Conservation (phyloP, 2,113 vertebrate species). For the Daubentonia madagascariensis region DNA sequence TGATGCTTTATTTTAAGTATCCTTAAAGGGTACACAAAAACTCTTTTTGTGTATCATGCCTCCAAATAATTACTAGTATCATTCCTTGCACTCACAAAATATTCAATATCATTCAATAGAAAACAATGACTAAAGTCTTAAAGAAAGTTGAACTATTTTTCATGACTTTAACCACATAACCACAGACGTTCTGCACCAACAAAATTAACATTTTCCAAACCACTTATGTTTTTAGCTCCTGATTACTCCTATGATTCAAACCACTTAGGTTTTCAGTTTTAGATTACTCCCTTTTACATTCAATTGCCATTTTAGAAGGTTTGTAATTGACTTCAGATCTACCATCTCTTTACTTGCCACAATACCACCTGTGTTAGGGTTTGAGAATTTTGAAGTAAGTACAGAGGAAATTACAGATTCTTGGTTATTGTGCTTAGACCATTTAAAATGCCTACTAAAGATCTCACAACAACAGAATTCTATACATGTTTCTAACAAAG, state of each 20-base stretch:
- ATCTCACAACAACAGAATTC: neutral
- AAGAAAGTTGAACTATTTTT: conserved; percentile 3
- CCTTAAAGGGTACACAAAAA: neutral
- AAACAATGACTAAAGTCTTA: neutral
- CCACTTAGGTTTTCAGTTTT: neutral
- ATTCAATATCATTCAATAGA: neutral
- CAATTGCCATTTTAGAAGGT: neutral
- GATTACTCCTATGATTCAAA: neutral
- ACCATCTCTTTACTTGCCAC: neutral
- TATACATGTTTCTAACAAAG: neutral
- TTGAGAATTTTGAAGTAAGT: neutral
- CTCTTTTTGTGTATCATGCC: neutral
- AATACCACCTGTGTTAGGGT: neutral
- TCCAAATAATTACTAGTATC: neutral
- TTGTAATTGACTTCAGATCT: conserved; percentile 2
- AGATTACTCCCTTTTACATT: neutral
- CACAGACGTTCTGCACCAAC: neutral
- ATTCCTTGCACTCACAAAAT: neutral
- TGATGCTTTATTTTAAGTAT: conserved; percentile 20
- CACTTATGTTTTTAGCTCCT: neutral
- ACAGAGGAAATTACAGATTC: neutral
- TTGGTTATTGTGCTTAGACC: neutral
- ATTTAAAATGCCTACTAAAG: neutral
- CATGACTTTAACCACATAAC: neutral
- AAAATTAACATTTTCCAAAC: conserved; percentile 32